Evolutionary conservation across 2,888 invertebrate species (phyloP).

Genomic region (Microctonus brassicae): DNA sequence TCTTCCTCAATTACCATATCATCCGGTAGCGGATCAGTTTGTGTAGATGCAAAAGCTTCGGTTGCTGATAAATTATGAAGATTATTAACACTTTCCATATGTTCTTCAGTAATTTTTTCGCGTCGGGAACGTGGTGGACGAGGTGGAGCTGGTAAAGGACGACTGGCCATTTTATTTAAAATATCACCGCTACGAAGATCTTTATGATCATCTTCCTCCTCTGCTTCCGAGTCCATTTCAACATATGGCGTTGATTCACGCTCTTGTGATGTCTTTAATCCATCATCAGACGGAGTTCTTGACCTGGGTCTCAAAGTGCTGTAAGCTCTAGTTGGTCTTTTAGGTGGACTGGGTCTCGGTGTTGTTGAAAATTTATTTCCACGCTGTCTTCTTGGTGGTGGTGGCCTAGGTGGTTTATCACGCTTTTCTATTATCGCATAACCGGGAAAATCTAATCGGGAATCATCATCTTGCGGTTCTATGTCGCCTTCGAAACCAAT

Average conservation of each 20-base stretch:
- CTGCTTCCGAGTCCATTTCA: constrained; percentile 74
- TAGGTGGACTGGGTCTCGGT: constrained; percentile 73
- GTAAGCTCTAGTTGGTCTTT: constrained; percentile 74
- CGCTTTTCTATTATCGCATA: constrained; percentile 85
- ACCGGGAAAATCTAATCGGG: constrained; percentile 72
- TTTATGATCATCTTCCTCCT: constrained; percentile 68
- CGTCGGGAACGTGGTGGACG: constrained; percentile 80
- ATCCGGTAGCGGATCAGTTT: constrained; percentile 87
- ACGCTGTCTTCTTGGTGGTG: constrained; percentile 74
- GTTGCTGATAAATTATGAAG: constrained; percentile 10
- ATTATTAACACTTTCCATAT: constrained; percentile 39
- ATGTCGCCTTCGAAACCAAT: constrained; percentile 69
- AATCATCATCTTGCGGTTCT: constrained; percentile 66
- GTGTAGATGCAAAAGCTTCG: constrained; percentile 84
- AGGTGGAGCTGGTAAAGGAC: constrained; percentile 89
- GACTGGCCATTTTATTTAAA: constrained; percentile 85
- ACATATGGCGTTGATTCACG: constrained; percentile 72
- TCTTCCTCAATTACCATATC: constrained; percentile 73
- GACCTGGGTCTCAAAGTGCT: constrained; percentile 76
- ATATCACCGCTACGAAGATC: constrained; percentile 82
- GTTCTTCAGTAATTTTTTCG: constrained; percentile 38
- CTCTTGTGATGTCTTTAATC: constrained; percentile 15
- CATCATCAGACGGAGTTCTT: constrained; percentile 54
- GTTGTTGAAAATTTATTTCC: constrained; percentile 78
- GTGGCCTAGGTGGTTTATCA: constrained; percentile 73